phyloP scores from a whole-genome alignment of 2,797 vertebrate species.

The Pseudochromis fuscus region DNA sequence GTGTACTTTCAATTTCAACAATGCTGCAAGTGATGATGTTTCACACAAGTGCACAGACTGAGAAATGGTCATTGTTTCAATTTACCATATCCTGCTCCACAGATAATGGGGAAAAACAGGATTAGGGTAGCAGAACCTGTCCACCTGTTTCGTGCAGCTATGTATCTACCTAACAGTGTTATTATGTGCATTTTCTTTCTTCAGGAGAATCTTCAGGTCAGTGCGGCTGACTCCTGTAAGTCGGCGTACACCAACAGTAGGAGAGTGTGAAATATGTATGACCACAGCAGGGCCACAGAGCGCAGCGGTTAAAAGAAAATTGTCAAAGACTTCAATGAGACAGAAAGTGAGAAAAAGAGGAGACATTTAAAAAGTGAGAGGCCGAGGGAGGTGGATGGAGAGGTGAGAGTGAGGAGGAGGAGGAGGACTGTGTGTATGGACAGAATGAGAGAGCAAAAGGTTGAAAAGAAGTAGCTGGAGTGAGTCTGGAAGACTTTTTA shows the following conservation, averaged over 20 bases:
- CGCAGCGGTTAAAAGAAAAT: background rate
- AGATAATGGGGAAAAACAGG: too few relatives aligned
- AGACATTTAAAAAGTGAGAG: constrained; percentile 26
- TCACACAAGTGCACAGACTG: too few relatives aligned
- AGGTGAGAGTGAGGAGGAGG: background rate
- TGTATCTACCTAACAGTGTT: too few relatives aligned
- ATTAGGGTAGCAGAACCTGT: too few relatives aligned
- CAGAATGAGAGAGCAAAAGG: background rate
- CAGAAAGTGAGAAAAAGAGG: constrained; percentile 6
- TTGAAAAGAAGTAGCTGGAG: background rate
- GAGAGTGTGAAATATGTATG: background rate
- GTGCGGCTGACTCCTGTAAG: too few relatives aligned
- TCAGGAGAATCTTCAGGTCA: too few relatives aligned
- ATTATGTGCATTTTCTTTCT: too few relatives aligned
- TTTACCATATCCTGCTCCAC: too few relatives aligned
- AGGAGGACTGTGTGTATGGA: constrained; percentile 3
- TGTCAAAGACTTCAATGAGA: constrained; percentile 7
- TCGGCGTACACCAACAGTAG: background rate
- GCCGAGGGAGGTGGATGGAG: constrained; percentile 4
- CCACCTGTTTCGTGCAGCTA: too few relatives aligned
- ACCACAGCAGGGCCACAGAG: background rate
- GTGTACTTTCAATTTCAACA: too few relatives aligned
- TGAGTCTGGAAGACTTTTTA: background rate
- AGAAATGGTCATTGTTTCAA: too few relatives aligned
- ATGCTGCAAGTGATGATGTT: too few relatives aligned